Evolutionary conservation across 1,140 invertebrate species (phyloP), one percentile per base, ranked within the genome.

Genomic region (Hormaphis cornu): DNA sequence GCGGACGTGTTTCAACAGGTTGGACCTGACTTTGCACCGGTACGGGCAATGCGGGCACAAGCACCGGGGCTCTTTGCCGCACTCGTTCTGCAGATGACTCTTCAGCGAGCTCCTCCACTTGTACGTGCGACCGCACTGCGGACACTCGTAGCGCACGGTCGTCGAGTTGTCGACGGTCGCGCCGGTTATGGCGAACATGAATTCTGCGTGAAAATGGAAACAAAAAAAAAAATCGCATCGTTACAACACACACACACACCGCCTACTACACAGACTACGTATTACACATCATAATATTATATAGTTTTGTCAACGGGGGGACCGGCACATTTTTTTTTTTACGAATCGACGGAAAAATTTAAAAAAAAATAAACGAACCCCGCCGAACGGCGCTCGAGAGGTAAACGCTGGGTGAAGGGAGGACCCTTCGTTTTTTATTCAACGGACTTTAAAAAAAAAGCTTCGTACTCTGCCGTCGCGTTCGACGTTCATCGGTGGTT

Each of bases 101-200:
- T 82, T 83, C 40, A 86, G 78, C 72, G 85, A 85, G 73, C 82
- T 80, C 20, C 82, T 83, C 69, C 79, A 80, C 20, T 82, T 82
- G 76, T 88, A 88, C 14, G 82, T 81, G 73, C 86, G 80, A 26
- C 80, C 79, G 71, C 81, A 82, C 1, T 80, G 58, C 16, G 70
- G 73, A 70, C 73, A 74, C 10, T 70, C 71, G 26, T 73, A 71
- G 30, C 70, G 58, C 20, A 61, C 61, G 4, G 37, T 59, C 10
- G 71, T 37, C 18, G 66, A 46, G n/a, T 52, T 37, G 18, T 61
- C 28, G 20, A 35, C 53, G 18, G 46, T 42, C 46, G 70, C 26
- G 28, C 69, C 66, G 40, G 58, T 70, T 24, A 72, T 48, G 24
- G 58, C 53, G 40, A 72, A 69, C 33, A 71, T 69, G 35, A 63